Percentiles rank a stretch among this genome's conserved stretches.
These are phyloP conservation scores for Eupithecia exiguata DNA, from an alignment of 2,888 invertebrate species.

Conservation along the genomic window DNA sequence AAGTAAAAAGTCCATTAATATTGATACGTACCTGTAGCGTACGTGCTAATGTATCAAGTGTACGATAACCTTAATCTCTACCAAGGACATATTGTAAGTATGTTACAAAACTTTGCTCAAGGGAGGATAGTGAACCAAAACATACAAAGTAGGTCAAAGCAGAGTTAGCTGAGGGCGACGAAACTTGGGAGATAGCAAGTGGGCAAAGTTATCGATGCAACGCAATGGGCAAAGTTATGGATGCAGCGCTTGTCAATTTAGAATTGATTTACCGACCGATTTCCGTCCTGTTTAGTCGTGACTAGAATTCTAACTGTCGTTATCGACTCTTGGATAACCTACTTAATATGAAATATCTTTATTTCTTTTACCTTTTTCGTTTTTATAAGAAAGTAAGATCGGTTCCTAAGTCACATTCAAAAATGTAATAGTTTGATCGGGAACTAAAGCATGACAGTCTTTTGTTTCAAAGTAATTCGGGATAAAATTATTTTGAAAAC, in stretches of 20 bases:
- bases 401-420: neutral
- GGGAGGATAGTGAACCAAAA: neutral
- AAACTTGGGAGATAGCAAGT: slow-evolving; percentile 25
- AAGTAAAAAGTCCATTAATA: neutral
- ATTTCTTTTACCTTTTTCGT: neutral
- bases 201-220: slow-evolving; percentile 29
- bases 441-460: neutral
- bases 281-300: slow-evolving; percentile 13
- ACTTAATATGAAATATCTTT: neutral
- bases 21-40: neutral
- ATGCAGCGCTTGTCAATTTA: slow-evolving; percentile 28
- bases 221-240: slow-evolving; percentile 30
- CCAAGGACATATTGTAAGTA: slow-evolving; percentile 5
- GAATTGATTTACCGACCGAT: slow-evolving; percentile 29
- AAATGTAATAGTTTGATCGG: neutral
- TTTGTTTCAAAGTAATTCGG: neutral
- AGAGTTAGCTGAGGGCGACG: slow-evolving; percentile 15
- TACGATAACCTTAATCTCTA: neutral
- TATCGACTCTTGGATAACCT: neutral
- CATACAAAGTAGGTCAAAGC: slow-evolving; percentile 22
- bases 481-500: neutral
- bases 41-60: neutral
- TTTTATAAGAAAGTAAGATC: neutral
- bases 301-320: slow-evolving; percentile 11
- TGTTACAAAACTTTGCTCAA: neutral